Conservation (phyloP, 2,797 vertebrate genomes). For the Zenarchopterus dispar region DNA sequence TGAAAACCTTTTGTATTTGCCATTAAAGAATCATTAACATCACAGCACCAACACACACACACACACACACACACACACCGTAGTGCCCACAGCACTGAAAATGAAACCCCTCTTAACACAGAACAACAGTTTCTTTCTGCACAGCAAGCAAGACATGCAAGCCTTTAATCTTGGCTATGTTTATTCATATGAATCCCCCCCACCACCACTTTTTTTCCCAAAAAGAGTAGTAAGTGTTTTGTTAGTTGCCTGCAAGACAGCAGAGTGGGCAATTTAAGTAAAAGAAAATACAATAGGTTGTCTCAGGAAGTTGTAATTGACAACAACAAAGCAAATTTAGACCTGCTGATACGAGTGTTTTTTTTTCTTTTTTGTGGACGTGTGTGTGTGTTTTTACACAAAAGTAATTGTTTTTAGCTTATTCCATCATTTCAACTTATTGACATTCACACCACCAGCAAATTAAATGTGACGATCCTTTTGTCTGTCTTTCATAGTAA, state of each 20-base stretch:
- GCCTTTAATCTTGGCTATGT: conserved; percentile 83
- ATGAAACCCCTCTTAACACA: conserved; percentile 71
- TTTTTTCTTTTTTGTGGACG: conserved; percentile 66
- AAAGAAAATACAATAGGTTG: conserved; percentile 72
- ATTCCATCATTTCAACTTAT: conserved; percentile 75
- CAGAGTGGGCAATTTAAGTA: conserved; percentile 64
- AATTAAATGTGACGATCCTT: conserved; percentile 75
- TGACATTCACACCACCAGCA: conserved; percentile 76
- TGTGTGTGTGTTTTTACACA: conserved; percentile 30
- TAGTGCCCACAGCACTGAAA: conserved; percentile 61
- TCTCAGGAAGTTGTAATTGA: conserved; percentile 80
- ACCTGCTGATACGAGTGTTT: conserved; percentile 77
- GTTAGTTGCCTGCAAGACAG: conserved; percentile 73
- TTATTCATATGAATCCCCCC: conserved; percentile 76
- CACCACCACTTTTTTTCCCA: conserved; percentile 16
- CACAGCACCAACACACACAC: conserved; percentile 18
- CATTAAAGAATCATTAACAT: conserved; percentile 81
- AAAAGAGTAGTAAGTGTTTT: conserved; percentile 76
- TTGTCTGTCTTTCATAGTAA: conserved; percentile 66
- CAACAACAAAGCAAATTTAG: conserved; percentile 81
- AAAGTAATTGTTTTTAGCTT: conserved; percentile 70
- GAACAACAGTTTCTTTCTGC: conserved; percentile 77
- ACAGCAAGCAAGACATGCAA: conserved; percentile 72
- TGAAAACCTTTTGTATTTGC: conserved; percentile 80
- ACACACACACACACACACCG: conserved; percentile 15